These are phyloP conservation scores for Clarias gariepinus DNA, from an alignment of 2,113 vertebrate species.

Conservation along the genomic window DNA sequence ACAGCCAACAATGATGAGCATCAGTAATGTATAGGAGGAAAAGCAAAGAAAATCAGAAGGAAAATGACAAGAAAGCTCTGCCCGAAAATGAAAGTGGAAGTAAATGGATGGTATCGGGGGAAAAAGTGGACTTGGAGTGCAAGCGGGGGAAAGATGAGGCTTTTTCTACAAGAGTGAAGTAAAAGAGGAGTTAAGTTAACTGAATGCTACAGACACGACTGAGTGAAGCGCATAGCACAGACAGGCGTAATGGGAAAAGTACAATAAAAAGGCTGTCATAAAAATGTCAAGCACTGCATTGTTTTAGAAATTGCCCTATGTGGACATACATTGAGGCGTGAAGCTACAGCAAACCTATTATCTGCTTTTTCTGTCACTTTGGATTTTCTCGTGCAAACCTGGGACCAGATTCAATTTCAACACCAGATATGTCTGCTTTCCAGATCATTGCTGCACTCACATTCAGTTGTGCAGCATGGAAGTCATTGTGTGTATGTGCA, in stretches of 20 bases:
- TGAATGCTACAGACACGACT: slow-evolving; percentile 50
- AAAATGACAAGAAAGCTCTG: slow-evolving; percentile 44
- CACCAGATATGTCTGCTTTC: slow-evolving; percentile 68
- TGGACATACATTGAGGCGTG: slow-evolving; percentile 76
- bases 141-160: slow-evolving; percentile 45
- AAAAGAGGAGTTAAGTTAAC: slow-evolving; percentile 54
- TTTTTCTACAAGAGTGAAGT: slow-evolving; percentile 38
- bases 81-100: slow-evolving; percentile 50
- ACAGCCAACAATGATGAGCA: slow-evolving; percentile 21
- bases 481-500: slow-evolving; percentile 26
- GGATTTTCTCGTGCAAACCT: slow-evolving; percentile 73
- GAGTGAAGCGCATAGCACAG: slow-evolving; percentile 65
- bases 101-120: slow-evolving; percentile 49
- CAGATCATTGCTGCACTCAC: slow-evolving; percentile 57
- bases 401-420: slow-evolving; percentile 77
- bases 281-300: slow-evolving; percentile 69
- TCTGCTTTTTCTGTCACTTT: slow-evolving; percentile 78
- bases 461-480: slow-evolving; percentile 40
- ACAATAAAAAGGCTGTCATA: slow-evolving; percentile 71
- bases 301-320: slow-evolving; percentile 75
- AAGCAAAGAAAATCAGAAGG: slow-evolving; percentile 41
- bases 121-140: slow-evolving; percentile 32
- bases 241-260: slow-evolving; percentile 62
- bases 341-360: slow-evolving; percentile 80
- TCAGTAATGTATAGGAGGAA: slow-evolving; percentile 40